phyloP scores from a whole-genome alignment of 2,113 vertebrate genomes.

The Probosciger aterrimus region DNA sequence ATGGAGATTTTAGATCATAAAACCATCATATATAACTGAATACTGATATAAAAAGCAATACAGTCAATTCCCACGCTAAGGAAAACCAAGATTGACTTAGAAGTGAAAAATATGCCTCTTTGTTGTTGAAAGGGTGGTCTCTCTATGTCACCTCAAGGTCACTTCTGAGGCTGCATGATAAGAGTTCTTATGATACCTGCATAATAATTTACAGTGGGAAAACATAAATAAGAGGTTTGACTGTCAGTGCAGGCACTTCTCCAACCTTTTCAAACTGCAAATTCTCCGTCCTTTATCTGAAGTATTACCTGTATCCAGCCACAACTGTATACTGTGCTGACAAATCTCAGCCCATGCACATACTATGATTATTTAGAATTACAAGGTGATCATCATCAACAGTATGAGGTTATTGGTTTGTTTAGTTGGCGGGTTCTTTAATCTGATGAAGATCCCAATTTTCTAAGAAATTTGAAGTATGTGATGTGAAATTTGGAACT shows the following conservation, averaged over 20 bases:
- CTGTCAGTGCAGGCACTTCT: neutral
- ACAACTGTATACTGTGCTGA: neutral
- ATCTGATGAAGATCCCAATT: neutral
- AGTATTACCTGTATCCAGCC: neutral
- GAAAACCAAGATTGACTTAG: slow-evolving; percentile 5
- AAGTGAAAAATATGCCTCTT: neutral
- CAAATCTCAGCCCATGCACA: neutral
- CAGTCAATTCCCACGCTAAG: neutral
- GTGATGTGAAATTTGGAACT: neutral
- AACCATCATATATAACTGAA: slow-evolving; percentile 31
- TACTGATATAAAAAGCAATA: slow-evolving; percentile 18
- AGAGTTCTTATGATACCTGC: neutral
- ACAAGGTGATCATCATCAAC: neutral
- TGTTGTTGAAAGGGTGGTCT: neutral
- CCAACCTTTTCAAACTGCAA: neutral
- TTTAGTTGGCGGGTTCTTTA: neutral
- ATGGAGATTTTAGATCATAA: neutral
- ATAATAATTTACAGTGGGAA: neutral
- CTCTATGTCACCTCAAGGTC: neutral
- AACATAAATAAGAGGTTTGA: neutral
- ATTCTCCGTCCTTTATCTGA: neutral
- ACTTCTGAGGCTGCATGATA: neutral
- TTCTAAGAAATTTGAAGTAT: neutral
- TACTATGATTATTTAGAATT: neutral
- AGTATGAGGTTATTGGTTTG: neutral